Evolutionary conservation across 2,888 invertebrate species (phyloP), one percentile per base, ranked within the genome.

Genomic region (Galerucella nymphaeae): DNA sequence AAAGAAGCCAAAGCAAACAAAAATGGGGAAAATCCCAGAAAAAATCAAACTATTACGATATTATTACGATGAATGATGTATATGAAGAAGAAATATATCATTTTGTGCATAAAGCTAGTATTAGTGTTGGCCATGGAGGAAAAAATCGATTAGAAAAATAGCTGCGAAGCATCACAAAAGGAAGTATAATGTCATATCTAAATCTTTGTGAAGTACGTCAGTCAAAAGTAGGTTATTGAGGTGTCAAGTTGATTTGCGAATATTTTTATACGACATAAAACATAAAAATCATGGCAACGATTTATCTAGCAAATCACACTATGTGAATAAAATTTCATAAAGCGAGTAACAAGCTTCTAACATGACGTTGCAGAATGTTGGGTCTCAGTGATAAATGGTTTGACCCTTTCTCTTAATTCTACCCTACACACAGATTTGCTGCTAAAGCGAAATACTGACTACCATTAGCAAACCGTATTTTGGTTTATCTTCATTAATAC

Each of bases 331-430:
- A 58, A 30, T 58, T 30, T 30, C 30, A 62, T 62, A 42, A 20
- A 41, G 42, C 41, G 16, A 41, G 57, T 63, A 69, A 69, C 69
- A 69, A 74, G 75, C 71, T 66, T 75, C 66, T 67, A 70, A 74
- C 81, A 81, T 83, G 83, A 83, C 81, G 80, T 78, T 80, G 83
- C 83, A 80, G 79, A 82, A 82, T 81, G 78, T 76, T 76, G 75
- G 75, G 76, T 66, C 79, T 79, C 79, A 79, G 81, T 83, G 83
- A 83, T 83, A 82, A 82, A 83, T 83, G 80, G 81, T 82, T 80
- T 80, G 79, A 79, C 80, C 80, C 72, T 78, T 72, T 69, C 75
- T 50, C 71, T 50, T 41, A 70, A 74, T 66, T 77, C 65, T 75
- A 77, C 79, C 78, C 75, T 75, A 75, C 71, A 72, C 74, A 75